Evolutionary conservation across 2,888 invertebrate genomes (phyloP).

Genomic region (Zaprionus obscuricornis): DNA sequence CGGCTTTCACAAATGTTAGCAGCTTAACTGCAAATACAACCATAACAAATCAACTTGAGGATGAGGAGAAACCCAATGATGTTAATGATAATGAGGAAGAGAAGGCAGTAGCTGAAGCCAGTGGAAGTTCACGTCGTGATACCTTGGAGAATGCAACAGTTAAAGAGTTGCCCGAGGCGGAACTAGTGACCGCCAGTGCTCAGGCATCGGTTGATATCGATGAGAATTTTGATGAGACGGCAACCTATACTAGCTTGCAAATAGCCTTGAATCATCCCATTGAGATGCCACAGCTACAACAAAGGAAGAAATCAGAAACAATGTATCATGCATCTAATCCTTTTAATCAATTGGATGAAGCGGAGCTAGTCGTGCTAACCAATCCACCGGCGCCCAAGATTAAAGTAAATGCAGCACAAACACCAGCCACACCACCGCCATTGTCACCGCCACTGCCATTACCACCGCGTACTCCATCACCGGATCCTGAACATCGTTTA

Average conservation of each 20-base stretch:
- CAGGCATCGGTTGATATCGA: conserved; percentile 85
- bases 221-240: conserved; percentile 89
- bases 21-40: conserved; percentile 71
- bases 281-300: conserved; percentile 85
- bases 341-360: conserved; percentile 75
- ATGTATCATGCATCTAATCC: conserved; percentile 66
- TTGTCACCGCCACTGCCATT: conserved; percentile 71
- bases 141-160: conserved; percentile 78
- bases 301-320: background rate
- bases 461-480: conserved; percentile 75
- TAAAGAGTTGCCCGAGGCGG: conserved; percentile 68
- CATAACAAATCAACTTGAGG: conserved; percentile 81
- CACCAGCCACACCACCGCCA: conserved; percentile 78
- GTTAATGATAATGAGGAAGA: too few relatives aligned
- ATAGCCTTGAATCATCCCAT: conserved; percentile 93
- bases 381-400: conserved; percentile 84
- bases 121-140: conserved; percentile 86
- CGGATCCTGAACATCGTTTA: conserved; percentile 85
- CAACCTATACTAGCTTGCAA: conserved; percentile 92
- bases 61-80: conserved; percentile 87
- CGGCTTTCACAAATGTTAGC: conserved; percentile 68
- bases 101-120: conserved; percentile 9
- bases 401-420: conserved; percentile 76
- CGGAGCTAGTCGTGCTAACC: conserved; percentile 83
- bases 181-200: conserved; percentile 58